Evolutionary conservation across 2,888 invertebrate genomes (phyloP).

Genomic region (Acanthopleura granulata): DNA sequence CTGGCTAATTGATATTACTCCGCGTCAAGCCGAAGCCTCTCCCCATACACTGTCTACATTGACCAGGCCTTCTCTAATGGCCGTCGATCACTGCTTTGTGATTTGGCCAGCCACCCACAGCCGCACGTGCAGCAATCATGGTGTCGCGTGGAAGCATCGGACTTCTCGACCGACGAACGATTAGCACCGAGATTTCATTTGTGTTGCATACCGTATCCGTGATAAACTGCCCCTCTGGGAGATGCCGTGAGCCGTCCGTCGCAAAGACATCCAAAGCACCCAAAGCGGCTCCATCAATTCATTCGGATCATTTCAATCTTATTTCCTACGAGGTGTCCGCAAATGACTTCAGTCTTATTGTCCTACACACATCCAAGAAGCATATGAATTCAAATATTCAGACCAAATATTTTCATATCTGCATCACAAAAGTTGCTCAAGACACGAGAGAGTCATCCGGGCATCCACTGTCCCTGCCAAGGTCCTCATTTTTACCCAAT

Average conservation of each 20-base stretch:
- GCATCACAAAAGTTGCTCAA: neutral
- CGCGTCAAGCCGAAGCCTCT: no score
- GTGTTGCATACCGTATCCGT: neutral
- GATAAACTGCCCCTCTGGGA: conserved; percentile 8
- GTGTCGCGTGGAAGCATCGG: neutral
- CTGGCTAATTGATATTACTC: no score
- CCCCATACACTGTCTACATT: no score
- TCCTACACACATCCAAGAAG: neutral
- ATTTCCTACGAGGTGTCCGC: no score
- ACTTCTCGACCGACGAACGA: neutral
- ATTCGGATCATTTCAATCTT: no score
- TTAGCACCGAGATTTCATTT: conserved; percentile 10
- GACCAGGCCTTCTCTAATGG: no score
- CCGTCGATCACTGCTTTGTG: no score
- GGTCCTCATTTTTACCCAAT: neutral
- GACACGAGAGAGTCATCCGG: neutral
- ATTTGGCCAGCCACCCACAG: neutral
- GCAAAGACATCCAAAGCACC: no score
- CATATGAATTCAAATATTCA: conserved; percentile 8
- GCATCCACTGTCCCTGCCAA: neutral
- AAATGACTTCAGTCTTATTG: neutral
- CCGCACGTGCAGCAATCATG: conserved; percentile 5
- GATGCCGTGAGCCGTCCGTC: neutral
- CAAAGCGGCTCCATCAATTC: no score
- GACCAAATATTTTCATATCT: neutral